Conservation (phyloP, 2,113 vertebrate species). For the Micronisus gabar region DNA sequence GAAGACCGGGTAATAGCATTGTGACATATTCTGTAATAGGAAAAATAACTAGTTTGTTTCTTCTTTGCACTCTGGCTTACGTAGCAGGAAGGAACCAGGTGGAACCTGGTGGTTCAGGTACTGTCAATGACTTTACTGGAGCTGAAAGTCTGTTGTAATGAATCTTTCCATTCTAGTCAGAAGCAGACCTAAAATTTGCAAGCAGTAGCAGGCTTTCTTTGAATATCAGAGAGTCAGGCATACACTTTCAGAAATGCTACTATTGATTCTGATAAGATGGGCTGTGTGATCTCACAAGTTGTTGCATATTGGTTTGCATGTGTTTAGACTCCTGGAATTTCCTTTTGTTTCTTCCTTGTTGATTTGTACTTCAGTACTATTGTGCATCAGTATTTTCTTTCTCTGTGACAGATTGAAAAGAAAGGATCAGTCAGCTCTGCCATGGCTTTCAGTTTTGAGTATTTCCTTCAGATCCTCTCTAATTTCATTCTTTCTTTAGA, state of each 20-base stretch:
- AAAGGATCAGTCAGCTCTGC: background rate
- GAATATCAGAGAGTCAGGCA: background rate
- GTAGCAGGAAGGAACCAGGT: background rate
- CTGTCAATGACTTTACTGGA: background rate
- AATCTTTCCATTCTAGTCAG: background rate
- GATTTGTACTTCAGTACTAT: background rate
- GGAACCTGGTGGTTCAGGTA: background rate
- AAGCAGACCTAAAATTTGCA: background rate
- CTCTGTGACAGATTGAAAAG: background rate
- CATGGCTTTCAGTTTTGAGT: background rate
- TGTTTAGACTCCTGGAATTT: background rate
- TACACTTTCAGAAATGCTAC: background rate
- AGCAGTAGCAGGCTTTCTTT: background rate
- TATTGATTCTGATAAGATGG: background rate
- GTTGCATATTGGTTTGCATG: background rate
- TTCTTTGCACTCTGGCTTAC: background rate
- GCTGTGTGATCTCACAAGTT: background rate
- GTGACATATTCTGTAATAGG: background rate
- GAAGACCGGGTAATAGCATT: background rate
- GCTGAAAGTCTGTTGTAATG: background rate
- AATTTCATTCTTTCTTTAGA: background rate
- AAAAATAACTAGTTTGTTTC: background rate
- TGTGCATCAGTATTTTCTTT: background rate
- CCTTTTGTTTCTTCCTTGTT: background rate
- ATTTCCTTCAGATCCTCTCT: background rate